These are phyloP conservation scores for Misgurnus anguillicaudatus DNA, from an alignment of 2,113 vertebrate genomes.

Conservation along the genomic window DNA sequence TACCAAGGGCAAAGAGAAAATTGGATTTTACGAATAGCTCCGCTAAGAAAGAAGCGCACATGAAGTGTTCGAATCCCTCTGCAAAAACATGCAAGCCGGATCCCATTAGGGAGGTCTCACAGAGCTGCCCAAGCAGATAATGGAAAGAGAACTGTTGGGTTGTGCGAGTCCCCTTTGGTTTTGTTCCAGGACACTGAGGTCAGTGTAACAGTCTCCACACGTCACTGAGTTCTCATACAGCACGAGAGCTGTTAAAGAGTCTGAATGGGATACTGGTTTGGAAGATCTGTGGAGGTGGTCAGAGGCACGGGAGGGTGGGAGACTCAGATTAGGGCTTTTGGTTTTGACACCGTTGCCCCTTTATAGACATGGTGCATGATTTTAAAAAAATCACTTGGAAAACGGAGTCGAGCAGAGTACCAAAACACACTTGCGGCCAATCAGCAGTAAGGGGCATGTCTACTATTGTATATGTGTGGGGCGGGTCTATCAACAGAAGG, in stretches of 20 bases:
- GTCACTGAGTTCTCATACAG: conserved; percentile 48
- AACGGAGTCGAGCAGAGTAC: too few relatives aligned
- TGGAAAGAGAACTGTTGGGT: conserved; percentile 65
- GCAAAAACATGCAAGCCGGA: conserved; percentile 63
- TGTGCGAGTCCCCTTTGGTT: conserved; percentile 61
- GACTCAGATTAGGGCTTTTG: background rate
- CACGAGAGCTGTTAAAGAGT: conserved; percentile 27
- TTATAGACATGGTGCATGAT: too few relatives aligned
- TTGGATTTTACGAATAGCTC: conserved; percentile 60
- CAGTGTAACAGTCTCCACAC: conserved; percentile 56
- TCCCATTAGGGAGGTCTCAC: conserved; percentile 65
- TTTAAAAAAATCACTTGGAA: too few relatives aligned
- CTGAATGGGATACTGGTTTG: conserved; percentile 19
- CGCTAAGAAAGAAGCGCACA: conserved; percentile 22
- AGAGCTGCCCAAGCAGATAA: conserved; percentile 69
- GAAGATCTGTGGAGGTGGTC: conserved; percentile 5
- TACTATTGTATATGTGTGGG: too few relatives aligned
- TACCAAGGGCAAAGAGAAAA: conserved; percentile 15
- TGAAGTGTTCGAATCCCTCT: conserved; percentile 50
- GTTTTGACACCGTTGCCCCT: conserved; percentile 5
- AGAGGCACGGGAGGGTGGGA: background rate
- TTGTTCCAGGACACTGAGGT: conserved; percentile 56
- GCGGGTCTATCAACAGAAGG: too few relatives aligned
- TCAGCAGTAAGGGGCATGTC: too few relatives aligned
- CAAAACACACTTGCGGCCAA: too few relatives aligned